Percentiles rank a stretch among this genome's conserved stretches.
Conservation (phyloP, 2,113 vertebrate genomes). For the Geothlypis trichas region DNA sequence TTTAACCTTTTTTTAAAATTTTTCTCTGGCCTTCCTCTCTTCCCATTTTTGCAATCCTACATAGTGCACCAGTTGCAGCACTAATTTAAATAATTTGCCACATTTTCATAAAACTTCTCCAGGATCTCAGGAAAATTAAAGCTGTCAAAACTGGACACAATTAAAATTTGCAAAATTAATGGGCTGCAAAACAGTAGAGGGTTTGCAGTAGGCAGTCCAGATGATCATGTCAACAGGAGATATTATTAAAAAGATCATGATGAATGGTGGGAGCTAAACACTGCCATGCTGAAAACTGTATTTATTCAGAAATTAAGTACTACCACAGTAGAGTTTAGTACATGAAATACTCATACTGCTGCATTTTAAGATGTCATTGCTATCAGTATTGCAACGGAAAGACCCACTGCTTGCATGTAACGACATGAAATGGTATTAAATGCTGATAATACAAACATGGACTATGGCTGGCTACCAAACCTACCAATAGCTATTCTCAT, state of each 20-base stretch:
- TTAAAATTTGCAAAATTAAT: slow-evolving; percentile 88
- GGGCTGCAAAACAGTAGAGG: slow-evolving; percentile 78
- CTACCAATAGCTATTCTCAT: not conserved
- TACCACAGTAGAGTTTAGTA: slow-evolving; percentile 1
- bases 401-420: not conserved
- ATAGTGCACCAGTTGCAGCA: not conserved
- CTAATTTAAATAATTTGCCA: slow-evolving; percentile 41
- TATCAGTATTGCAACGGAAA: not conserved
- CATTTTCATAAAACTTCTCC: slow-evolving; percentile 35
- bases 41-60: not conserved
- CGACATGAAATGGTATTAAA: not conserved
- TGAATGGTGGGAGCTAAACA: slow-evolving; percentile 76
- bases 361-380: not conserved
- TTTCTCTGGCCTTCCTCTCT: not conserved
- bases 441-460: not conserved
- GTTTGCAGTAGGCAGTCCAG: slow-evolving; percentile 78
- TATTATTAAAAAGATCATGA: slow-evolving; percentile 82
- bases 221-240: slow-evolving; percentile 83
- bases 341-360: not conserved
- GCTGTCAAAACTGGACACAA: slow-evolving; percentile 80
- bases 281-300: slow-evolving; percentile 59
- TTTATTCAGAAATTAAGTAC: slow-evolving; percentile 71
- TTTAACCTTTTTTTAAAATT: not conserved
- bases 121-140: slow-evolving; percentile 78
- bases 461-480: not conserved